These are phyloP conservation scores for Phortica variegata DNA, from an alignment of 1,140 invertebrate species.

Conservation along the genomic window DNA sequence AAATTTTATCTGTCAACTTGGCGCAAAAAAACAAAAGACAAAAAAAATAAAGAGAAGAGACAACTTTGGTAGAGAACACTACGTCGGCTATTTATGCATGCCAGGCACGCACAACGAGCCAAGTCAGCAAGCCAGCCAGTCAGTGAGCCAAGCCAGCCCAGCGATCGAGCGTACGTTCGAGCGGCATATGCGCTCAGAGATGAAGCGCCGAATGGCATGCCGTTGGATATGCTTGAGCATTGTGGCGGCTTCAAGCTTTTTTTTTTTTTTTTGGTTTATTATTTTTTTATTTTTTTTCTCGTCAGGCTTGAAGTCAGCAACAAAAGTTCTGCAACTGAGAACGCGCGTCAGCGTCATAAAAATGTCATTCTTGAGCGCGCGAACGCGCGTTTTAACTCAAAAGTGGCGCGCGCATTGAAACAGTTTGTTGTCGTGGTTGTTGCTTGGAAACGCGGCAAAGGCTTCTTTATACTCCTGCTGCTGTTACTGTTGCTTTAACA, in stretches of 20 bases:
- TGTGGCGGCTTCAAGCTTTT: conserved; percentile 1
- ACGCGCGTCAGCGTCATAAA: conserved; percentile 48
- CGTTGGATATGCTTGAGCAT: neutral
- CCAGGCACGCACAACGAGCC: conserved; percentile 29
- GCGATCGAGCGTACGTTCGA: conserved; percentile 1
- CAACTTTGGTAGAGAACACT: too few species aligned
- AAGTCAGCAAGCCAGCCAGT: conserved; percentile 5
- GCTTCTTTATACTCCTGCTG: conserved; percentile 1
- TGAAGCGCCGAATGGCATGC: neutral
- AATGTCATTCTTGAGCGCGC: conserved; percentile 39
- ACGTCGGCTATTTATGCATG: conserved; percentile 37
- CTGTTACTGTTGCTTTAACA: too few species aligned
- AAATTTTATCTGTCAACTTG: too few species aligned
- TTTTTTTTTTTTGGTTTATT: neutral
- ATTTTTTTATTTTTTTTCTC: neutral
- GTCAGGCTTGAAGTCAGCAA: conserved; percentile 12
- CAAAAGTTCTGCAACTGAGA: conserved; percentile 43
- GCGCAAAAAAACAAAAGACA: too few species aligned
- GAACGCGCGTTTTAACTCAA: neutral
- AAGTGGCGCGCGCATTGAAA: too few species aligned
- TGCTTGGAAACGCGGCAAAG: too few species aligned
- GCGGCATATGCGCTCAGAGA: neutral
- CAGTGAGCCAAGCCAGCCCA: neutral
- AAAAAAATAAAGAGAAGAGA: too few species aligned
- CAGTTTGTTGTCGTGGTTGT: too few species aligned